A percentile compares a stretch with the other conserved stretches of the same genome.
phyloP scores from a whole-genome alignment of 2,797 vertebrate species.

The Eulemur rubriventer region DNA sequence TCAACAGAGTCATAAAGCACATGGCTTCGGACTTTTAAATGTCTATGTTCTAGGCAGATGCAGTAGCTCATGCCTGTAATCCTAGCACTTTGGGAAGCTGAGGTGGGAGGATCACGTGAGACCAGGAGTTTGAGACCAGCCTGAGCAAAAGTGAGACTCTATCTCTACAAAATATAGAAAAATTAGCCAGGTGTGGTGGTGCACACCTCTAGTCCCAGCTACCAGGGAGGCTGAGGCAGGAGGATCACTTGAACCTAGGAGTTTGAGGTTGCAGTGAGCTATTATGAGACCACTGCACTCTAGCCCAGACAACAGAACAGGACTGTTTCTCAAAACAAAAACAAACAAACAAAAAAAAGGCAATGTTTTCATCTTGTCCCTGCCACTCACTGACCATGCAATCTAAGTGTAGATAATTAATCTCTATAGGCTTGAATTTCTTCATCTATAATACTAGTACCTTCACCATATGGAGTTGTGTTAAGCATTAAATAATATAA shows the following conservation, averaged over 20 bases:
- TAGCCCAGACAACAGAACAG: not conserved
- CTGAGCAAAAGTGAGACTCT: not conserved
- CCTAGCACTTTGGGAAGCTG: not conserved
- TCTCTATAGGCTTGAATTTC: not conserved
- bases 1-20: not conserved
- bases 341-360: not conserved
- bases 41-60: not conserved
- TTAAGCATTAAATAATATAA: constrained; percentile 15
- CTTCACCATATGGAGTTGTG: not conserved
- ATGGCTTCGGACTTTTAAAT: not conserved
- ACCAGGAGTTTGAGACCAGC: not conserved
- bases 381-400: not conserved
- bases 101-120: not conserved
- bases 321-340: not conserved
- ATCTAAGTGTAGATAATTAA: not conserved
- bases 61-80: not conserved
- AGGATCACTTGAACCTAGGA: not conserved
- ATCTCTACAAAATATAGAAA: not conserved
- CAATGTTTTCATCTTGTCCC: not conserved
- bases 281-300: not conserved
- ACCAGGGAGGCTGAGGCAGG: not conserved
- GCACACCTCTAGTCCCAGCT: not conserved
- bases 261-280: not conserved
- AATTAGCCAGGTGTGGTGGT: not conserved
- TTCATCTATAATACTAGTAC: constrained; percentile 37